These are phyloP conservation scores for Xenus cinereus DNA, from an alignment of 2,113 vertebrate species.

Conservation along the genomic window DNA sequence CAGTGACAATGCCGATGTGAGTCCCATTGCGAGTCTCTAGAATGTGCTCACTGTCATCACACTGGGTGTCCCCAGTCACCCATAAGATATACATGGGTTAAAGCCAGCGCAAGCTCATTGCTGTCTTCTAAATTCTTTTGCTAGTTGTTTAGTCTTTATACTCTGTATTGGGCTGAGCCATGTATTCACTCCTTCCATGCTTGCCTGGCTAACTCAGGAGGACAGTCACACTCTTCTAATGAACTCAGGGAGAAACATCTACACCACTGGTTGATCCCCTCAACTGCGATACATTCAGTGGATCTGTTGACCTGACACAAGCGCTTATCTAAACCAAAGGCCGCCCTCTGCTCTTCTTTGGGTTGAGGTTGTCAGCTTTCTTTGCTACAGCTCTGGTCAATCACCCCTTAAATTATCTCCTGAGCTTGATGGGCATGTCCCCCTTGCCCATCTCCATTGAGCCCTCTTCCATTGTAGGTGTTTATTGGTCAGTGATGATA, in stretches of 20 bases:
- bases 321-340: background rate
- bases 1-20: background rate
- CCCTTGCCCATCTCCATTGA: background rate
- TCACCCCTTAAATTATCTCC: background rate
- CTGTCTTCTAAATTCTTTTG: background rate
- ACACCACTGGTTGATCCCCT: background rate
- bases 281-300: background rate
- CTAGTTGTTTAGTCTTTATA: background rate
- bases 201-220: background rate
- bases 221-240: background rate
- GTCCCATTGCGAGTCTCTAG: background rate
- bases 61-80: background rate
- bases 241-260: background rate
- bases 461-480: background rate
- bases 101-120: background rate
- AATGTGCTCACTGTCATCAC: background rate
- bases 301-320: background rate
- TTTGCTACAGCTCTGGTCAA: background rate
- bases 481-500: background rate
- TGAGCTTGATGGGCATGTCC: background rate
- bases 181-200: background rate
- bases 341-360: background rate
- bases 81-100: background rate
- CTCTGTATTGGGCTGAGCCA: background rate
- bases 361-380: background rate